Percentiles rank a stretch among this genome's conserved stretches.
These are phyloP conservation scores for Peromyscus californicus DNA, from an alignment of 2,113 vertebrate species.

Conservation along the genomic window DNA sequence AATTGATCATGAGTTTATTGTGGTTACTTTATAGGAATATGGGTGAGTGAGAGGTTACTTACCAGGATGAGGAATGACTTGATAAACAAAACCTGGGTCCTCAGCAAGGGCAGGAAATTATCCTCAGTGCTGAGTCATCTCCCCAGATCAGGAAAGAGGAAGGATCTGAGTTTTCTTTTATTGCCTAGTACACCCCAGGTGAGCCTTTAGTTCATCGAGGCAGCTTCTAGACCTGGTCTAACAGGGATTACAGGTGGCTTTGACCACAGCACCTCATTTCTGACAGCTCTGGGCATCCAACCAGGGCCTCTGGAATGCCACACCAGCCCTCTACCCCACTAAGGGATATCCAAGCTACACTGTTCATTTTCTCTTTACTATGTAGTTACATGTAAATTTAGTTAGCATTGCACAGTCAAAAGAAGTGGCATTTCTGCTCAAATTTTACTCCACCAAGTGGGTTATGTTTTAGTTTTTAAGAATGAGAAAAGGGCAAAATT, in stretches of 20 bases:
- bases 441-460: not conserved
- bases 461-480: constrained; percentile 47
- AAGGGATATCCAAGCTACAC: not conserved
- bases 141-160: not conserved
- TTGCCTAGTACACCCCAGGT: not conserved
- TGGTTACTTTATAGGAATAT: not conserved
- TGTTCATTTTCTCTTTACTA: constrained; percentile 46
- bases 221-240: not conserved
- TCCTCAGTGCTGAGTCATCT: not conserved
- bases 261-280: not conserved
- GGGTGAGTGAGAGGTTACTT: not conserved
- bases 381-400: not conserved
- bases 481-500: not conserved
- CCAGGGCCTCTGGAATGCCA: not conserved
- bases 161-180: not conserved
- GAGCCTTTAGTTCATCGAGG: not conserved
- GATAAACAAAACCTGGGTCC: not conserved
- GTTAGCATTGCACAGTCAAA: not conserved
- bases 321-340: not conserved
- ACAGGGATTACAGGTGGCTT: not conserved
- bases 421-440: not conserved
- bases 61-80: not conserved
- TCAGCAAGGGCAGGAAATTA: not conserved
- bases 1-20: not conserved
- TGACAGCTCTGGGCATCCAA: not conserved